phyloP scores from a whole-genome alignment of 1,140 invertebrate species.

The Pachypeltis micranthus region DNA sequence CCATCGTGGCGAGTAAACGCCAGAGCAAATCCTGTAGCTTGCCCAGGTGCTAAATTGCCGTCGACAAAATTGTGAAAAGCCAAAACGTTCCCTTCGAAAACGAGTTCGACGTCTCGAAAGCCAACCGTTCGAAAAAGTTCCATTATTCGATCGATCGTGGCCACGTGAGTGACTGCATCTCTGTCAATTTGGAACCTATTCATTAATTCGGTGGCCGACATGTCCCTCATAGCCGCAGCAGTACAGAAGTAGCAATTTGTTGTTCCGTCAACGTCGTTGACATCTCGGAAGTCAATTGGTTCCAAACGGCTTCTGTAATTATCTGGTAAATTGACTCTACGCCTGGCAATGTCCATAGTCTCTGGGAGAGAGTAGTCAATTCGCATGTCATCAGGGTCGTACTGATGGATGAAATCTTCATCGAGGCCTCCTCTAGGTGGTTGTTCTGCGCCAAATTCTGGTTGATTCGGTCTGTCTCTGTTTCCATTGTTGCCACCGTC shows the following conservation, averaged over 20 bases:
- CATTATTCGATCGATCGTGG: not conserved
- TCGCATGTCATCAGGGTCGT: not conserved
- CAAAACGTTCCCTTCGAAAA: constrained; percentile 1
- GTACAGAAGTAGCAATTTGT: constrained; percentile 13
- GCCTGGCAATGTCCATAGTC: not conserved
- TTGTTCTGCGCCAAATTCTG: not conserved
- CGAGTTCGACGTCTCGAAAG: not conserved
- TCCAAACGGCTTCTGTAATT: not conserved
- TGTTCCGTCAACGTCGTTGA: constrained; percentile 11
- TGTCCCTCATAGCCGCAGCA: constrained; percentile 4
- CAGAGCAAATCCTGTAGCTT: not conserved
- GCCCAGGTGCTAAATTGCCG: not conserved
- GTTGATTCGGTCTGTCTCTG: not conserved
- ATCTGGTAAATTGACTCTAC: not conserved
- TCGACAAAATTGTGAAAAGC: constrained; percentile 3
- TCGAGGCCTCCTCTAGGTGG: not conserved
- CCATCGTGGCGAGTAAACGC: constrained; percentile 1
- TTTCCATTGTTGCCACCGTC: no score
- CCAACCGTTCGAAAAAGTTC: not conserved
- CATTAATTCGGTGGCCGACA: not conserved
- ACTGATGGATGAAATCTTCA: not conserved
- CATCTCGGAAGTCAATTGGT: constrained; percentile 3
- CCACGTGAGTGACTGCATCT: not conserved
- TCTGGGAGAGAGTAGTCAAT: not conserved
- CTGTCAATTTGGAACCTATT: not conserved